Percentiles rank a stretch among this genome's conserved stretches.
These are phyloP conservation scores for Epinephelus fuscoguttatus DNA, from an alignment of 2,113 vertebrate genomes.

Conservation along the genomic window DNA sequence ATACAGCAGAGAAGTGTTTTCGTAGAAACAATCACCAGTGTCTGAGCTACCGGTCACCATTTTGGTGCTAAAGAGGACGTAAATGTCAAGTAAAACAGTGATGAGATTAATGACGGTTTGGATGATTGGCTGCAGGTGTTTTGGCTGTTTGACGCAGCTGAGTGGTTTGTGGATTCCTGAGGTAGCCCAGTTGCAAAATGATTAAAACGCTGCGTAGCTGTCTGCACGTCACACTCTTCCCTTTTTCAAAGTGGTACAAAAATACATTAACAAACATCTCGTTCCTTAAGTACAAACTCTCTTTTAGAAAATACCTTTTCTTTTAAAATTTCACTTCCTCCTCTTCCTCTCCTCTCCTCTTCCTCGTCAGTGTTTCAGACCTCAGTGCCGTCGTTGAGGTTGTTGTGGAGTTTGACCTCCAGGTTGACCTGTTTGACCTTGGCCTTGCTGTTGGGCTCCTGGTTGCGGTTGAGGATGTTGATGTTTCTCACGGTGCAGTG, in stretches of 20 bases:
- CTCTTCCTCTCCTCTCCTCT: not conserved
- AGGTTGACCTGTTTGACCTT: slow-evolving; percentile 93
- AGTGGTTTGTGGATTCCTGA: slow-evolving; percentile 74
- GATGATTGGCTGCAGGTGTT: slow-evolving; percentile 32
- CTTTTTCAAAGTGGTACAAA: slow-evolving; percentile 84
- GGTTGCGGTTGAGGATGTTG: slow-evolving; percentile 84
- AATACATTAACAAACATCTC: slow-evolving; percentile 85
- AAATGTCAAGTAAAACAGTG: slow-evolving; percentile 27
- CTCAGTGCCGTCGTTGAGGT: slow-evolving; percentile 94
- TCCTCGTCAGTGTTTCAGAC: slow-evolving; percentile 81
- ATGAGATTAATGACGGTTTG: not conserved
- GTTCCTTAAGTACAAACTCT: slow-evolving; percentile 81
- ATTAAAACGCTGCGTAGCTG: slow-evolving; percentile 70
- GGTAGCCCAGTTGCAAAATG: slow-evolving; percentile 86
- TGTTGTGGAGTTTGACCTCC: slow-evolving; percentile 94
- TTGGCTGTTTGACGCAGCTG: slow-evolving; percentile 42
- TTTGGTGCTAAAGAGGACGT: slow-evolving; percentile 21
- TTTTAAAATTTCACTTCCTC: not conserved
- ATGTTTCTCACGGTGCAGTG: slow-evolving; percentile 90
- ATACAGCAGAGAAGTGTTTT: slow-evolving; percentile 43
- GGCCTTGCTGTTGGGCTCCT: slow-evolving; percentile 67
- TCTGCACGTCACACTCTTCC: slow-evolving; percentile 65
- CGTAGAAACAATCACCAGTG: slow-evolving; percentile 64
- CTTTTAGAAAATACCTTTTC: slow-evolving; percentile 81
- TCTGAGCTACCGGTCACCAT: slow-evolving; percentile 82